Evolutionary conservation across 2,797 vertebrate genomes (phyloP), one percentile per base, ranked within the genome.

Genomic region (Anomalospiza imberbis): DNA sequence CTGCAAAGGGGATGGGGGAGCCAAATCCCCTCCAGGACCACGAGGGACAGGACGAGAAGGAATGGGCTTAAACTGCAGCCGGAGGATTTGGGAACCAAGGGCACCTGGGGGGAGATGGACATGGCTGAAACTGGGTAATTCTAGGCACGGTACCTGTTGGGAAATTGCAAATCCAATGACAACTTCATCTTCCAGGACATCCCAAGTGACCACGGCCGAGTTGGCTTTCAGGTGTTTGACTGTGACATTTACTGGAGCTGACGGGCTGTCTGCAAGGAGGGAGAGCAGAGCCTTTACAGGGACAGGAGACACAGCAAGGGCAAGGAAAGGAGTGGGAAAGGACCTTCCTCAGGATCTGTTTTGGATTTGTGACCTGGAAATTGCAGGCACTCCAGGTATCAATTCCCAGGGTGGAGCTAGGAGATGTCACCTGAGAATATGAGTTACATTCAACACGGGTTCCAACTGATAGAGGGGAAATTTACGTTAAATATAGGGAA

Each of bases 131-230:
- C 1, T 20, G 79, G 60, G 77, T 17, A 1, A 36, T 42, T 36
- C 11, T 12, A 9, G 38, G n/a, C 38, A 92, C 63, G 7, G 4
- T 97, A 99, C 99, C 99, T 99, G 99, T 89, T 99, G 99, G 92
- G 99, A 99, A 96, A 99, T 98, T 68, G 99, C 99, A 91, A 99
- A 99, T 93, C 99, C 99, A 32, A 99, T 99, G 98, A 99, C 99
- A 24, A 98, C 98, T 93, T 99, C 99, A 9, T 99, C 99, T 89
- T 99, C 99, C 89, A 98, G 97, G 91, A 99, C 99, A 36, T 99
- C 99, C 99, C 99, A 99, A 75, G 99, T 99, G 96, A 99, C 99
- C 91, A 99, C 97, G 1, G 99, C 99, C 0, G 99, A 99, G 98
- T 99, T 99, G 96, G 98, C 99, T 97, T 99, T 98, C 87, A 99